A percentile compares a stretch with the other conserved stretches of the same genome.
Evolutionary conservation across 2,888 invertebrate species (phyloP).

Genomic region (Agriopis marginaria): DNA sequence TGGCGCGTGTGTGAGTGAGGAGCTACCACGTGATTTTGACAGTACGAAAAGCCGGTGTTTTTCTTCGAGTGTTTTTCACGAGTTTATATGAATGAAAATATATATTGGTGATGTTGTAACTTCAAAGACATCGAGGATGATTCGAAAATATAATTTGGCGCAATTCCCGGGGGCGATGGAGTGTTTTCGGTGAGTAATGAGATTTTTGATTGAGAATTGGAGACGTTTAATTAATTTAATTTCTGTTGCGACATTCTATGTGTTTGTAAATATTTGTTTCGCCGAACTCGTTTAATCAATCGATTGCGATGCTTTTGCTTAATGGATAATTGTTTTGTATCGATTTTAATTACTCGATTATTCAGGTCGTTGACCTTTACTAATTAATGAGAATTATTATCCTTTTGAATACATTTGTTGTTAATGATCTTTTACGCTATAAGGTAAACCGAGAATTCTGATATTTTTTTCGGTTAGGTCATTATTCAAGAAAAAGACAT

Average conservation of each 20-base stretch:
- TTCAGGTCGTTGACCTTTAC: slow-evolving; percentile 32
- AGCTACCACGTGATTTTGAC: slow-evolving; percentile 82
- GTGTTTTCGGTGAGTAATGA: slow-evolving; percentile 74
- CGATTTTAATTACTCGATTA: slow-evolving; percentile 28
- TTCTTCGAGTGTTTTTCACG: slow-evolving; percentile 67
- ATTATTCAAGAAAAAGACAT: slow-evolving; percentile 8
- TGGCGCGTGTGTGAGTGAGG: slow-evolving; percentile 68
- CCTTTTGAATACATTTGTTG: neutral
- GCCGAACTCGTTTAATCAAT: slow-evolving; percentile 39
- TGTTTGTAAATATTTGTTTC: slow-evolving; percentile 54
- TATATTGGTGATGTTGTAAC: slow-evolving; percentile 64
- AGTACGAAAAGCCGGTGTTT: slow-evolving; percentile 69
- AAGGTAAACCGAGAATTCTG: neutral
- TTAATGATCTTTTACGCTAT: neutral
- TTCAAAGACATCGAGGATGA: slow-evolving; percentile 57
- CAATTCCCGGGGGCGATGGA: slow-evolving; percentile 68
- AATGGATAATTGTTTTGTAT: slow-evolving; percentile 34
- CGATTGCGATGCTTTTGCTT: slow-evolving; percentile 39
- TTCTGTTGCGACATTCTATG: slow-evolving; percentile 43
- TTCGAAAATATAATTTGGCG: slow-evolving; percentile 58
- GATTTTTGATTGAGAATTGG: slow-evolving; percentile 61
- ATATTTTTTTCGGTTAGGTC: neutral
- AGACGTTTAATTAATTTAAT: slow-evolving; percentile 57
- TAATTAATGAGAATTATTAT: slow-evolving; percentile 8
- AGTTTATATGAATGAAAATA: slow-evolving; percentile 59